Evolutionary conservation across 2,797 vertebrate genomes (phyloP).

Genomic region (Huso huso): DNA sequence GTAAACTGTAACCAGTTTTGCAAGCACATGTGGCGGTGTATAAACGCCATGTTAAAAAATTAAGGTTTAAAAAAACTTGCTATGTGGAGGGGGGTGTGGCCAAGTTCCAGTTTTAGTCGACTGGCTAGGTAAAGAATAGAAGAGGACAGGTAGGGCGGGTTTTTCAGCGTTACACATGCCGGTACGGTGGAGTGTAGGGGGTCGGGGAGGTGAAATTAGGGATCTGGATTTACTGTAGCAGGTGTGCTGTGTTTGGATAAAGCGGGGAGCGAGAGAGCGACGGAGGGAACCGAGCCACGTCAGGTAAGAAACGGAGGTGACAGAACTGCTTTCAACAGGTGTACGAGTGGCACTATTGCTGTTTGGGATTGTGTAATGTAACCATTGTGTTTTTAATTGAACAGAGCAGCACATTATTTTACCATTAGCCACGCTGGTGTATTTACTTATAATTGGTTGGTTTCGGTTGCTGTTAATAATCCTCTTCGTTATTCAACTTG

Average conservation of each 20-base stretch:
- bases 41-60: too few species aligned
- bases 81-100: too few species aligned
- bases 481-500: too few species aligned
- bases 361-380: conserved; percentile 22
- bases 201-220: not conserved
- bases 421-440: not conserved
- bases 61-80: too few species aligned
- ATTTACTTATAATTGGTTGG: not conserved
- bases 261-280: not conserved
- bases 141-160: too few species aligned
- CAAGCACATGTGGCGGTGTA: too few species aligned
- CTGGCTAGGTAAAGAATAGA: too few species aligned
- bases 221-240: not conserved
- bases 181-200: not conserved
- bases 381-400: conserved; percentile 13
- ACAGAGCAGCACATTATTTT: conserved; percentile 2
- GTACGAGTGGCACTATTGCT: not conserved
- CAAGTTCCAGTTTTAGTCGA: too few species aligned
- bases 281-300: not conserved
- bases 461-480: too few species aligned
- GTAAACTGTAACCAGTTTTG: too few species aligned
- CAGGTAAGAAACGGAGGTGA: too few species aligned
- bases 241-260: not conserved
- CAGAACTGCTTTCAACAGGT: not conserved
- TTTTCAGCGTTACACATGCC: too few species aligned